These are phyloP conservation scores for Ennomos erosarius DNA, from an alignment of 2,888 invertebrate genomes.

Conservation along the genomic window DNA sequence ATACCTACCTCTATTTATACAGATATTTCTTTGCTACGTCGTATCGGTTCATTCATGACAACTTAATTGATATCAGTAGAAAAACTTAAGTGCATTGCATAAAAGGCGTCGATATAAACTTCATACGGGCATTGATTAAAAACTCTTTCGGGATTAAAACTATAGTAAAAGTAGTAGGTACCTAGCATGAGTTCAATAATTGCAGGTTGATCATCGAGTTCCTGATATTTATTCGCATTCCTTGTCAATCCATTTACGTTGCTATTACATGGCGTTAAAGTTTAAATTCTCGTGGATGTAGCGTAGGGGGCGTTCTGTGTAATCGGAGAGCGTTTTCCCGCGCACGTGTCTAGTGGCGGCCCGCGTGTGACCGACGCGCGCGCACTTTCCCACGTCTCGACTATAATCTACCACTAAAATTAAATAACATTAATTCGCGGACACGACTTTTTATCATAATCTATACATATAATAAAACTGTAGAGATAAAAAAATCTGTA, in stretches of 20 bases:
- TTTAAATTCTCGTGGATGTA: background rate
- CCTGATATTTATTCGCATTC: slow-evolving; percentile 5
- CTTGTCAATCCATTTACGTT: background rate
- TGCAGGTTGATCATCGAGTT: slow-evolving; percentile 30
- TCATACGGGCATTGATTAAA: too few species aligned
- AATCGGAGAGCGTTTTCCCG: slow-evolving; percentile 44
- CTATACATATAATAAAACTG: too few species aligned
- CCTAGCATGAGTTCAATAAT: slow-evolving; percentile 9
- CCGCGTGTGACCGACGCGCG: slow-evolving; percentile 62
- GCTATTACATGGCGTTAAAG: background rate
- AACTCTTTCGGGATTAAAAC: too few species aligned
- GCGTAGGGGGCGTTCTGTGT: slow-evolving; percentile 36
- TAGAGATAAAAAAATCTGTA: too few species aligned
- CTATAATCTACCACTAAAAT: background rate
- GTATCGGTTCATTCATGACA: too few species aligned
- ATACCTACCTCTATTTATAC: too few species aligned
- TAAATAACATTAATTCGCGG: slow-evolving; percentile 10
- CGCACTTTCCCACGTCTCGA: slow-evolving; percentile 59
- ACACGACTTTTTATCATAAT: slow-evolving; percentile 10
- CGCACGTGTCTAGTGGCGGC: slow-evolving; percentile 55
- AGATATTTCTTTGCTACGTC: too few species aligned
- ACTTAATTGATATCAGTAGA: too few species aligned
- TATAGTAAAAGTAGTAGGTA: too few species aligned
- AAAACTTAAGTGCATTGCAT: too few species aligned
- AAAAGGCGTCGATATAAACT: too few species aligned